phyloP scores from a whole-genome alignment of 2,888 invertebrate genomes.

The Aphidoletes aphidimyza region DNA sequence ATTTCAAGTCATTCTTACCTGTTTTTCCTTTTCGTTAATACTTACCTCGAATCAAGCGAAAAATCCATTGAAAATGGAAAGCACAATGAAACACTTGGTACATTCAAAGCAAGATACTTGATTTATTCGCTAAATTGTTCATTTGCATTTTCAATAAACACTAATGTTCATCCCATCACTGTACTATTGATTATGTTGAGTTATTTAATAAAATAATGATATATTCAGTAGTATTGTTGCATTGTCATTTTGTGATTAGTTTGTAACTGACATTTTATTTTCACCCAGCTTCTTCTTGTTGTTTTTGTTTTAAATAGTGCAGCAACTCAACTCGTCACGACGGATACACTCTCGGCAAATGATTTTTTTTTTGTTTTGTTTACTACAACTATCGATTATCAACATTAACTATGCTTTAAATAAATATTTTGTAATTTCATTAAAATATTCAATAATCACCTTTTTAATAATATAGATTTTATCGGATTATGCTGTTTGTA shows the following conservation, averaged over 20 bases:
- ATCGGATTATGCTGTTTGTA: constrained; percentile 2
- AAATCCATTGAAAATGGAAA: too few relatives aligned
- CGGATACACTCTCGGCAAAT: neutral
- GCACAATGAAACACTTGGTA: neutral
- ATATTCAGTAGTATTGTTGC: constrained; percentile 4
- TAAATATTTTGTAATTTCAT: constrained; percentile 30
- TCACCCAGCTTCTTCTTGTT: too few relatives aligned
- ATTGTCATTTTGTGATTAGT: neutral
- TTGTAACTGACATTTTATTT: too few relatives aligned
- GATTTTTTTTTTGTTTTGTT: neutral
- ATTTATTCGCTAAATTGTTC: constrained; percentile 18
- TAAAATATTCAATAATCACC: constrained; percentile 43
- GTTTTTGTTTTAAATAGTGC: too few relatives aligned
- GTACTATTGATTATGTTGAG: constrained; percentile 29
- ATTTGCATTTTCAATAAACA: constrained; percentile 34
- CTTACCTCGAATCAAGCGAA: too few relatives aligned
- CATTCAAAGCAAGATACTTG: constrained; percentile 33
- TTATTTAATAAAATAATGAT: constrained; percentile 30
- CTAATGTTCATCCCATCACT: constrained; percentile 23
- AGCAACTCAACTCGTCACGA: neutral
- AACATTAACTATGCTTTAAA: constrained; percentile 46
- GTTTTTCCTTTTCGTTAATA: too few relatives aligned
- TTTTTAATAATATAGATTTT: constrained; percentile 31
- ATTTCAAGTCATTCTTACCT: too few relatives aligned
- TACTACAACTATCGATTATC: constrained; percentile 15